Evolutionary conservation across 1,140 invertebrate species (phyloP), one percentile per base, ranked within the genome.

Genomic region (Drosophila leontia): DNA sequence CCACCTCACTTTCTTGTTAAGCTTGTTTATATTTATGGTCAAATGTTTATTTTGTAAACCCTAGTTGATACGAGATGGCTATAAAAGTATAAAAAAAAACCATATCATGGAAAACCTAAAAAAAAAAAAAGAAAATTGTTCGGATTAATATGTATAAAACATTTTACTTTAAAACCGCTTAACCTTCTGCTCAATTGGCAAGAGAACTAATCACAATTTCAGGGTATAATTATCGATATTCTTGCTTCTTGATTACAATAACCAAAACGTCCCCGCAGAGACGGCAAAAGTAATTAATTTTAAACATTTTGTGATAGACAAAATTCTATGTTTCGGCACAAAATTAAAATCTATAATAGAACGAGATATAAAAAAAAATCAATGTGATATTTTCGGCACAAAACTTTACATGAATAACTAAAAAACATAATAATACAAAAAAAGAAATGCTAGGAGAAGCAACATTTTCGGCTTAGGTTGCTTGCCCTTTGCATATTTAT

Each of bases 331-430:
- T 74, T 90, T 88, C 80, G 85, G 78, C 86, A 77, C 85, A 69
- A 69, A 62, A 62, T 39, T 39, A 15, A 71, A 70, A 56, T 45
- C 19, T 68, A 69, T 68, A 69, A 64, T 70, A 69, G 39, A 71
- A 67, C 42, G 75, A 76, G 78, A 55, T 77, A 65, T 74, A 50
- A 45, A 50, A 55, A 60, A 80, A 75, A 90, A 76, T 92, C 78
- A 82, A 91, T 92, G 91, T 92, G 91, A 92, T 92, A 92, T 92
- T 91, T 92, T 92, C 76, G 91, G 90, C 85, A 91, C 85, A 88
- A 84, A 86, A 87, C 80, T 87, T 81, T 88, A 90, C 82, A 85
- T 58, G 62, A 81, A 63, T 45, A 76, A 69, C 51, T 68, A 47
- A 78, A 68, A 15, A 55, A 35, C 47, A 35, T 74, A 53, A 62